Conservation (phyloP, 2,797 vertebrate genomes). For the Sebastes vulpes region DNA sequence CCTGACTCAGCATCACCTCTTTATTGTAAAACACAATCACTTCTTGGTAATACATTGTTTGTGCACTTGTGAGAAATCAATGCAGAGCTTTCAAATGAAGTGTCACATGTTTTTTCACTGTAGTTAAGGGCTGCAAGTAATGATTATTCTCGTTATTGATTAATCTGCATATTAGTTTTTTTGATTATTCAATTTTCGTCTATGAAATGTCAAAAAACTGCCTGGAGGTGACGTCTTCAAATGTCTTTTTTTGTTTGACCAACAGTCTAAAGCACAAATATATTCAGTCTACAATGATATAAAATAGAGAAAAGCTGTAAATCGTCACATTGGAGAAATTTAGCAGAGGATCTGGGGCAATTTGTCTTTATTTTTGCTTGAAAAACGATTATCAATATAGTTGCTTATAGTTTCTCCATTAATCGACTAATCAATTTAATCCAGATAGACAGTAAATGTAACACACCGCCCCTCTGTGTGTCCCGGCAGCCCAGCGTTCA, state of each 20-base stretch:
- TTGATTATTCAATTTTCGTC: not conserved
- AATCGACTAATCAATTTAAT: not conserved
- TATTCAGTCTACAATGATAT: not conserved
- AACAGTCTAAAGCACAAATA: not conserved
- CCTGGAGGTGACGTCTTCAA: not conserved
- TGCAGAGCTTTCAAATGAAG: not conserved
- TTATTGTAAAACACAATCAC: conserved; percentile 14
- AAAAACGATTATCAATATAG: not conserved
- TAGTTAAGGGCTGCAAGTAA: not conserved
- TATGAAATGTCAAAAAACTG: not conserved
- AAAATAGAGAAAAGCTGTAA: not conserved
- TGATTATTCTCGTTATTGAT: not conserved
- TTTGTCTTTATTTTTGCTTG: not conserved
- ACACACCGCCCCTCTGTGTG: not conserved
- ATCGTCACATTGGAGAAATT: not conserved
- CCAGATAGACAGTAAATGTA: not conserved
- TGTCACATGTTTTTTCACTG: not conserved
- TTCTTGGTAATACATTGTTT: conserved; percentile 31
- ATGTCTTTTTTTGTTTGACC: not conserved
- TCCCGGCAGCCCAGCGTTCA: conserved; percentile 92
- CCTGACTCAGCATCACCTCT: conserved; percentile 44
- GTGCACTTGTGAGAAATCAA: conserved; percentile 18
- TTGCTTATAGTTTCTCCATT: not conserved
- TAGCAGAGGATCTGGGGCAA: not conserved
- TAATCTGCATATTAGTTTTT: not conserved